Base-by-base conservation (phyloP, 2,797 vertebrate species). In the Intellagama lesueurii region DNA sequence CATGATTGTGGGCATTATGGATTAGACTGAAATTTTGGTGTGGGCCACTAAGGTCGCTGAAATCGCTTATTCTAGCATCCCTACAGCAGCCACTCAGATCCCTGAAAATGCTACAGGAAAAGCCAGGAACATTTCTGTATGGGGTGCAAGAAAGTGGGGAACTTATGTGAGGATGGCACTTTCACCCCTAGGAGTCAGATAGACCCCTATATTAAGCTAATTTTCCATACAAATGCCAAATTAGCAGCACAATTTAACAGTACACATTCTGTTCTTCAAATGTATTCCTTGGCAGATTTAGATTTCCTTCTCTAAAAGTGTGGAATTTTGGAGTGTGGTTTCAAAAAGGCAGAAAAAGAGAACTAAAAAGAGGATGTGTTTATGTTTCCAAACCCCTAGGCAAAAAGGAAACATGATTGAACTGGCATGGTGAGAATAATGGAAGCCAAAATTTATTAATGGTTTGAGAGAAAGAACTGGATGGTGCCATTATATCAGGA, bases 231-330 rank as follows among this genome's bases (percentile, higher is more conserved):
- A 78, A 49, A 28, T 49, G 24, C 3, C 40, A 47, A 44, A 5
- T 49, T 49, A 47, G 30, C 28, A 56, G 47, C 78, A 80, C 4
- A 52, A 44, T 80, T 80, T 80, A 52, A 49, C 47, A 79, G n/a
- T 1, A 80, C 24, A 80, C 49, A 64, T 30, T 88, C 26, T 92
- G 8, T 92, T 69, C 87, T 35, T 64, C 88, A 56, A 86, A 86
- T 56, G 47, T 76, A n/a, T 90, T 19, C 44, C 86, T 93, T 91
- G 87, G 90, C 82, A 90, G 89, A 49, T 2, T 26, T 40, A n/a
- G 7, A 5, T 76, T 80, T 80, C 47, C 68, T 89, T 72, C n/a
- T 72, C 70, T n/a, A 72, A n/a, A n/a, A 72, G 30, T n/a, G 70
- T 70, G 69, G 88, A 28, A 47, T 19, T 77, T 47, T 77, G 22